These are phyloP conservation scores for Sebastes iracundus DNA, from an alignment of 2,797 vertebrate species.

Conservation along the genomic window DNA sequence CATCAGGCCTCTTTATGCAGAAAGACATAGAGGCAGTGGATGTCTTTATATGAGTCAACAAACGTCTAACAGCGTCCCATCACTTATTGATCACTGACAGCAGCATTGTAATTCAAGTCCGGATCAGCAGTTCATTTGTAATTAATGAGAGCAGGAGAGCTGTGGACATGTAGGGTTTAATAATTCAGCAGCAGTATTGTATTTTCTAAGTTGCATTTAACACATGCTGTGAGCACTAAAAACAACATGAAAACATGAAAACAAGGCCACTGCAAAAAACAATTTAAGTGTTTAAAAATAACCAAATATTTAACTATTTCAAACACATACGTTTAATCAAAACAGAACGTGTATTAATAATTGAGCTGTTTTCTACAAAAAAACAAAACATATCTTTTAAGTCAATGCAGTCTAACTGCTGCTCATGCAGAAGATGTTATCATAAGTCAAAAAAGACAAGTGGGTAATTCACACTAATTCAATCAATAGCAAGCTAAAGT, in stretches of 20 bases:
- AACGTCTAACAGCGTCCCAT: conserved; percentile 48
- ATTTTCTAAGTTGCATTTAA: conserved; percentile 54
- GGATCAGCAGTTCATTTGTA: conserved; percentile 52
- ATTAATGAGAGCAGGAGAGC: conserved; percentile 55
- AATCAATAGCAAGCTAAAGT: conserved; percentile 46
- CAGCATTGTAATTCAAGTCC: conserved; percentile 14
- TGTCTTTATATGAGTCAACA: conserved; percentile 36
- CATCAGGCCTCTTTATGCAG: background rate
- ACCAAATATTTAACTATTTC: background rate
- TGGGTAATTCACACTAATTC: conserved; percentile 40
- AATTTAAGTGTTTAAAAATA: background rate
- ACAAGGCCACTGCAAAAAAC: background rate
- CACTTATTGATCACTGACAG: conserved; percentile 58
- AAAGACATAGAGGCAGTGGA: background rate
- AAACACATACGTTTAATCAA: no score
- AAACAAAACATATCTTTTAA: background rate
- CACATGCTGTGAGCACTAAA: conserved; percentile 13
- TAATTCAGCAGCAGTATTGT: conserved; percentile 63
- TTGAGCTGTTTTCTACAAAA: no score
- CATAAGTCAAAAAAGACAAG: conserved; percentile 25
- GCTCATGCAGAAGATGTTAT: background rate
- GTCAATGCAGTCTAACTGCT: background rate
- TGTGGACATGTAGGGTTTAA: conserved; percentile 55
- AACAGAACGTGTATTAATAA: no score
- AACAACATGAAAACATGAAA: background rate